Conservation (phyloP, 1,140 invertebrate species). For the Steinernema khuongi region DNA sequence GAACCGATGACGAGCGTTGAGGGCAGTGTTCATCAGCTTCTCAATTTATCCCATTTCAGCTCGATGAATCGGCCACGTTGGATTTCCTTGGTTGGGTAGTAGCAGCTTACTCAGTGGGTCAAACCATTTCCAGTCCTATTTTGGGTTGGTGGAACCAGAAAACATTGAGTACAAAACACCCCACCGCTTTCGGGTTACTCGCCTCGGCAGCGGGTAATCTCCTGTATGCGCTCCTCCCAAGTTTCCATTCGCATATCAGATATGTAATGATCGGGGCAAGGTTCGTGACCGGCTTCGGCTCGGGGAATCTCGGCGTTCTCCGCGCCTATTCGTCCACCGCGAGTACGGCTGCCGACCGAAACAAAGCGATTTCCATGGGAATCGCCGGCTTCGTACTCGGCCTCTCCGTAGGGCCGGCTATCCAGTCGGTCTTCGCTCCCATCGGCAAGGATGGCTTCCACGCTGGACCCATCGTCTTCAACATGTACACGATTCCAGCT, state of each 20-base stretch:
- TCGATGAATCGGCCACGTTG: constrained; percentile 30
- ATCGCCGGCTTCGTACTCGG: constrained; percentile 36
- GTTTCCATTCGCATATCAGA: constrained; percentile 25
- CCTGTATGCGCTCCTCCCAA: constrained; percentile 26
- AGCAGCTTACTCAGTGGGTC: constrained; percentile 28
- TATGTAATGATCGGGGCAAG: constrained; percentile 33
- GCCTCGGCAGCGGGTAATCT: constrained; percentile 27
- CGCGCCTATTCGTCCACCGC: constrained; percentile 35
- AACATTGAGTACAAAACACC: constrained; percentile 30
- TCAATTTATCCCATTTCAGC: constrained; percentile 17
- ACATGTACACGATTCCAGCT: constrained; percentile 39
- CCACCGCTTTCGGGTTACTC: constrained; percentile 28
- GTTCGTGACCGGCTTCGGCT: constrained; percentile 33
- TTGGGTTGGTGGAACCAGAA: constrained; percentile 41
- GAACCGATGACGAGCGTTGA: no score
- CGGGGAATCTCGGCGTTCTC: constrained; percentile 33
- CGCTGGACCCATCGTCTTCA: constrained; percentile 23
- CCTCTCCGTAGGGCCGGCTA: constrained; percentile 40
- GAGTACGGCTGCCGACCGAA: constrained; percentile 29
- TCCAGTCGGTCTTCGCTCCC: constrained; percentile 38
- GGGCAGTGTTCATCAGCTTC: no score
- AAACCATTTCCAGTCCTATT: constrained; percentile 28
- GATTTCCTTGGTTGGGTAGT: constrained; percentile 38
- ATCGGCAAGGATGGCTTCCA: constrained; percentile 24
- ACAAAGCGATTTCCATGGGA: constrained; percentile 35